phyloP scores from a whole-genome alignment of 2,888 invertebrate genomes.

The Rhodophaea formosa region DNA sequence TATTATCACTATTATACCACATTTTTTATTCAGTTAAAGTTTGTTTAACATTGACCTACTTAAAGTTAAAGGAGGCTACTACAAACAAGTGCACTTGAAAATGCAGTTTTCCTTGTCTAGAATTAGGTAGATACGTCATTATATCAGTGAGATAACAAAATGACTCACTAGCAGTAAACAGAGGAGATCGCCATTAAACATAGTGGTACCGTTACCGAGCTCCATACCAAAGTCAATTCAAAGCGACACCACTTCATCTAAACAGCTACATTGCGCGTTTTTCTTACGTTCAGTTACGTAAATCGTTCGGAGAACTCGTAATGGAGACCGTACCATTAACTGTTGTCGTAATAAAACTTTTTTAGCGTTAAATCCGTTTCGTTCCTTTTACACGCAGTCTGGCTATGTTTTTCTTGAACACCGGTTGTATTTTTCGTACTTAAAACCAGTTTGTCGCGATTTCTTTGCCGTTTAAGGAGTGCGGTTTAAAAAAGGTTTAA shows the following conservation, averaged over 20 bases:
- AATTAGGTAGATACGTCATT: conserved; percentile 11
- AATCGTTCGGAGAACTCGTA: conserved; percentile 4
- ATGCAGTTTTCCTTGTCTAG: conserved; percentile 17
- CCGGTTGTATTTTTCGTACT: conserved; percentile 54
- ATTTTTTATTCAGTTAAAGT: too few species aligned
- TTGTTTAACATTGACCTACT: conserved; percentile 11
- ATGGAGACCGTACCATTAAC: conserved; percentile 22
- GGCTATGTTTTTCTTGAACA: conserved; percentile 53
- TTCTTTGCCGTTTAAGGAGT: conserved; percentile 33
- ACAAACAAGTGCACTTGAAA: conserved; percentile 3
- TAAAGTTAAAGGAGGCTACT: background rate
- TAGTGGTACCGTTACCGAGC: conserved; percentile 10
- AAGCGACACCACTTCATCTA: background rate
- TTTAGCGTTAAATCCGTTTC: conserved; percentile 28
- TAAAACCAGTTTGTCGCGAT: conserved; percentile 48
- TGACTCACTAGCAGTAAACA: conserved; percentile 10
- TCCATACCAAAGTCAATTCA: background rate
- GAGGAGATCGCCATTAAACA: background rate
- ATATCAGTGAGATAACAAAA: conserved; percentile 7
- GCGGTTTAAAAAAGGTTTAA: conserved; percentile 30
- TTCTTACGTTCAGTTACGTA: conserved; percentile 4
- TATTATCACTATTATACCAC: too few species aligned
- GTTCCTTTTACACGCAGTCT: conserved; percentile 55
- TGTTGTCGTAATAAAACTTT: conserved; percentile 25
- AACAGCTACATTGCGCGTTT: conserved; percentile 1